phyloP scores from a whole-genome alignment of 2,888 invertebrate species.

The Adelphocoris suturalis region DNA sequence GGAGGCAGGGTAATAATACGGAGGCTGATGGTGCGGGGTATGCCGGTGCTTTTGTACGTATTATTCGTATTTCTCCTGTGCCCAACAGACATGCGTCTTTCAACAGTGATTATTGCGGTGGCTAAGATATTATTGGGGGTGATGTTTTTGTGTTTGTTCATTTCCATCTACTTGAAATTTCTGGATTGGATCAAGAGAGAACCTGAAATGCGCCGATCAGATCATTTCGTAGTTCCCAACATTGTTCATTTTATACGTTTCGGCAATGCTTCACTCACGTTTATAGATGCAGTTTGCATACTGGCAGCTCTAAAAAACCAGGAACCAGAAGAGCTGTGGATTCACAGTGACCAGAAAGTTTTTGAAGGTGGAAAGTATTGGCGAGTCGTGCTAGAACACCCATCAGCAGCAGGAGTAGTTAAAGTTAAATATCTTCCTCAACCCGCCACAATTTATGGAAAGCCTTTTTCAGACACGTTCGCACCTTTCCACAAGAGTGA shows the following conservation, averaged over 20 bases:
- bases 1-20: too few relatives aligned
- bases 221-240: constrained; percentile 77
- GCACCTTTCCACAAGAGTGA: constrained; percentile 71
- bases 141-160: too few relatives aligned
- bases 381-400: constrained; percentile 74
- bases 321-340: constrained; percentile 76
- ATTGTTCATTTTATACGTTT: constrained; percentile 77
- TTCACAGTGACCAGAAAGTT: constrained; percentile 77
- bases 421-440: constrained; percentile 59
- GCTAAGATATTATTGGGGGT: too few relatives aligned
- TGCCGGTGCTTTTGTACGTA: too few relatives aligned
- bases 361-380: constrained; percentile 75
- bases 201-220: not conserved
- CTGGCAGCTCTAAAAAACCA: constrained; percentile 76
- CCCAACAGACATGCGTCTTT: too few relatives aligned
- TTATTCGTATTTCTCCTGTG: too few relatives aligned
- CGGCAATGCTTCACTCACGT: constrained; percentile 74
- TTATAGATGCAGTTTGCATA: constrained; percentile 75
- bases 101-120: too few relatives aligned
- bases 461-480: not conserved
- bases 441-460: constrained; percentile 29
- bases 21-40: too few relatives aligned
- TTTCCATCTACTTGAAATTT: too few relatives aligned
- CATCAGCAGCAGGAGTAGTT: constrained; percentile 68
- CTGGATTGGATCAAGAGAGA: too few relatives aligned